Conservation (phyloP, 2,113 vertebrate species). For the Onychostoma macrolepis region DNA sequence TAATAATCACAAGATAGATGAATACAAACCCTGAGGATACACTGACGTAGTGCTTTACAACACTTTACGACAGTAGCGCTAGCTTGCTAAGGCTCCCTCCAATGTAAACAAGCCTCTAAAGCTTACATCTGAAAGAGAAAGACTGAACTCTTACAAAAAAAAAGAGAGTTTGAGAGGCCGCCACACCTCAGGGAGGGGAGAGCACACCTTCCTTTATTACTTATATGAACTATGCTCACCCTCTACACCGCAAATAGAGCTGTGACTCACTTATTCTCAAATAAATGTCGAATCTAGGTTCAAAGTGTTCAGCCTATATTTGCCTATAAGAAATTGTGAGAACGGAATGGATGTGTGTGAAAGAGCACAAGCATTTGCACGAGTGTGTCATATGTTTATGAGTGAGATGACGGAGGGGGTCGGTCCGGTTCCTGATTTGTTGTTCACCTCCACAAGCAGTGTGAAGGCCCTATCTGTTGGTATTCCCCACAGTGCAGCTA, state of each 20-base stretch:
- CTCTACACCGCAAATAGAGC: conserved; percentile 70
- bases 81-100: neutral
- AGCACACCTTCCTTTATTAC: conserved; percentile 37
- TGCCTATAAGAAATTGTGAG: conserved; percentile 19
- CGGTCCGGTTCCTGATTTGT: conserved; percentile 31
- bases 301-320: conserved; percentile 46
- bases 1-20: neutral
- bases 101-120: neutral
- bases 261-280: conserved; percentile 75
- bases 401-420: conserved; percentile 10
- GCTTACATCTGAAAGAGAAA: neutral
- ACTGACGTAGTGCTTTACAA: neutral
- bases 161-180: neutral
- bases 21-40: neutral
- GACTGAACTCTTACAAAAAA: neutral
- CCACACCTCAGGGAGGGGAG: conserved; percentile 30
- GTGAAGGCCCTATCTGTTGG: conserved; percentile 61
- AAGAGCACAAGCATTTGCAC: neutral
- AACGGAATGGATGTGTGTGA: neutral
- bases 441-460: conserved; percentile 49
- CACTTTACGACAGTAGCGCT: neutral
- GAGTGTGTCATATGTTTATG: conserved; percentile 45
- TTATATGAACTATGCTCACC: conserved; percentile 63
- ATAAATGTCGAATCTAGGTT: conserved; percentile 66
- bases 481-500: conserved; percentile 70